Evolutionary conservation across 2,888 invertebrate genomes (phyloP), one percentile per base, ranked within the genome.

Genomic region (Elegia similella): DNA sequence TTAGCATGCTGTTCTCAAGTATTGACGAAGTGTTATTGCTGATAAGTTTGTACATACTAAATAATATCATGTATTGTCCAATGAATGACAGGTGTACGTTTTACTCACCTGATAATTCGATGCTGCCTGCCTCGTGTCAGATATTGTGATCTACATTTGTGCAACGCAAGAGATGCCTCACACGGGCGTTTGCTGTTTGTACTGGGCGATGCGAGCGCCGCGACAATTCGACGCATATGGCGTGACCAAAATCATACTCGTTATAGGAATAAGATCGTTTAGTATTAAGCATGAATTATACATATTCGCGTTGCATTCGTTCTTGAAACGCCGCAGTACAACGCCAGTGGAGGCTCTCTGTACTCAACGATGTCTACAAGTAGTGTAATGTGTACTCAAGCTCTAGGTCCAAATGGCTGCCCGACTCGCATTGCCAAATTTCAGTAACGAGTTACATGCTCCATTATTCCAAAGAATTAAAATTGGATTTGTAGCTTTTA

Each of bases 381-480:
- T 13, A 30, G 47, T 34, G 50, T n/a, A 50, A 34, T 6, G 6
- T 50, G 30, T 34, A 50, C 48, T 34, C 34, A 38, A 38, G 10
- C 38, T n/a, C 16, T 32, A 32, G 15, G 13, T 32, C 32, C 15
- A 50, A 72, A 73, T 77, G 80, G 83, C 80, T 76, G 62, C 59
- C 75, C 75, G 79, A 76, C 69, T 73, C 66, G 69, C 73, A 80
- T 84, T 80, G 84, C 84, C 86, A 84, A 85, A 83, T 81, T 82
- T 80, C 80, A 77, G 70, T 75, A 70, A 72, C 67, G 63, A 66
- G 72, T 72, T 70, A 73, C 74, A 78, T 78, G 76, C 80, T 78
- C 76, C 76, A 72, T 82, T 80, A 81, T 84, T 83, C 88, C 89
- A 89, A 89, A 89, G 88, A 89, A 70, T 79, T 75, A 68, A 72